Evolutionary conservation across 2,888 invertebrate species (phyloP).

Genomic region (Eudasyphora cyanicolor): DNA sequence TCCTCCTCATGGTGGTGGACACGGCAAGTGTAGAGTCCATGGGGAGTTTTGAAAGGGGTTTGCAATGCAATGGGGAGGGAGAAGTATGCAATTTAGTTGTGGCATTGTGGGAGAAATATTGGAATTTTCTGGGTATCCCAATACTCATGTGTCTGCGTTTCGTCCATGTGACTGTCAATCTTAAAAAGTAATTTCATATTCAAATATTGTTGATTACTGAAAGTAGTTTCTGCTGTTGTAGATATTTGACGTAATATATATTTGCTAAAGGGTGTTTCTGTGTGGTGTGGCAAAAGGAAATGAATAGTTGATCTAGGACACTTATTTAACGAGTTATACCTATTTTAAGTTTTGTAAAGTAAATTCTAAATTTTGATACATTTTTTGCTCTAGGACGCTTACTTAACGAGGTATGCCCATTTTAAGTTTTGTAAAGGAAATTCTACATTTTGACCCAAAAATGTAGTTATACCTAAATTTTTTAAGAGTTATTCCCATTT

Average conservation of each 20-base stretch:
- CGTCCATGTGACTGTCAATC: constrained; percentile 18
- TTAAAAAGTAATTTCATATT: constrained; percentile 31
- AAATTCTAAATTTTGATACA: no score
- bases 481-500: no score
- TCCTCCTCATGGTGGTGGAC: not conserved
- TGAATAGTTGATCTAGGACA: no score
- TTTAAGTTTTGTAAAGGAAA: no score
- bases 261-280: not conserved
- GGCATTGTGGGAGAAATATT: not conserved
- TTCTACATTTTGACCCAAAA: no score
- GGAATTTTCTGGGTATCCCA: not conserved
- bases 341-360: no score
- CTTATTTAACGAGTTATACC: no score
- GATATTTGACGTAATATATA: no score
- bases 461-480: no score
- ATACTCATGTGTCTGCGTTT: not conserved
- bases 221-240: not conserved
- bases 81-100: constrained; percentile 28
- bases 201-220: constrained; percentile 14
- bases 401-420: no score
- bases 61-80: not conserved
- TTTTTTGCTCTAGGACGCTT: no score
- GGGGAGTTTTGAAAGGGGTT: not conserved
- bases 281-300: no score
- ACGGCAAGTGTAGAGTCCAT: constrained; percentile 29